phyloP scores from a whole-genome alignment of 2,797 vertebrate species.

The Alcedo atthis region DNA sequence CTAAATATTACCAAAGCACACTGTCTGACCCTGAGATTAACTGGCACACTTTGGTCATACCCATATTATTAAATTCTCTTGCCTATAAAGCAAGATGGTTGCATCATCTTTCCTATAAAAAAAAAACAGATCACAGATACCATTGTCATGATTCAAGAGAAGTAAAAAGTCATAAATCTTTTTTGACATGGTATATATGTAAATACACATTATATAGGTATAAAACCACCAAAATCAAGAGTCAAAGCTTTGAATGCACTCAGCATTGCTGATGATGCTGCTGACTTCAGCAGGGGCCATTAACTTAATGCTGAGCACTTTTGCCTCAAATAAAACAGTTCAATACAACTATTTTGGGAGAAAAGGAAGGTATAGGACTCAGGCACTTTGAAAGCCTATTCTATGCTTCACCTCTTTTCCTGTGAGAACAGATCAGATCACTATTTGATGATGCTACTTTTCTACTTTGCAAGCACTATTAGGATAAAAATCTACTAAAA shows the following conservation, averaged over 20 bases:
- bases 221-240: neutral
- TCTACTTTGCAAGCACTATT: neutral
- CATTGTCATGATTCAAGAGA: neutral
- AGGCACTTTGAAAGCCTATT: neutral
- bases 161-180: neutral
- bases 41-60: neutral
- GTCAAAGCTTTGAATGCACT: neutral
- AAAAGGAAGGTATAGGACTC: neutral
- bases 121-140: neutral
- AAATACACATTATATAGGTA: neutral
- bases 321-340: conserved; percentile 42
- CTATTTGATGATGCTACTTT: conserved; percentile 3
- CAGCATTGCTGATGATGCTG: conserved; percentile 37
- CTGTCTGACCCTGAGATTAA: neutral
- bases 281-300: conserved; percentile 57
- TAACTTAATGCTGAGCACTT: conserved; percentile 51
- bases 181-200: neutral
- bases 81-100: neutral
- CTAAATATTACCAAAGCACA: neutral
- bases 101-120: neutral
- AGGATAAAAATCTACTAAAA: neutral
- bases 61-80: neutral
- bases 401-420: conserved; percentile 4
- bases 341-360: conserved; percentile 62
- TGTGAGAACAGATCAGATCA: conserved; percentile 6